Conservation (phyloP, 2,113 vertebrate species). For the Circaetus gallicus region DNA sequence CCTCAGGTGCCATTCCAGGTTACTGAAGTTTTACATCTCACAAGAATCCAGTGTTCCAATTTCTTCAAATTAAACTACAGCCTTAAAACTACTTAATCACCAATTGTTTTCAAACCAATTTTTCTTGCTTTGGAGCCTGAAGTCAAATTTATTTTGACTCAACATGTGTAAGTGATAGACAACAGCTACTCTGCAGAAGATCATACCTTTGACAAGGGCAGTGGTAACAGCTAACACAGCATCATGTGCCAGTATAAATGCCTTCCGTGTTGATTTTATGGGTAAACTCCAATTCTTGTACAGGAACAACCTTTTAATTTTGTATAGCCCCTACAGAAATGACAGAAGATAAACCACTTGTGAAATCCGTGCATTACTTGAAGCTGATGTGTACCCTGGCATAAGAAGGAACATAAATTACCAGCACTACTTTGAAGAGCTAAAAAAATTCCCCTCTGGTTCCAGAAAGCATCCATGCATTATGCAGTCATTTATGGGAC, state of each 20-base stretch:
- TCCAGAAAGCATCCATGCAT: neutral
- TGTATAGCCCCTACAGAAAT: neutral
- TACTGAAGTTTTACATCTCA: neutral
- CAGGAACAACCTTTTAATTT: neutral
- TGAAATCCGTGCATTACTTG: neutral
- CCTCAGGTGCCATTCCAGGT: neutral
- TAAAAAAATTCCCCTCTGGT: neutral
- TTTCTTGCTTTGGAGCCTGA: neutral
- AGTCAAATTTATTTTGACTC: too few relatives aligned
- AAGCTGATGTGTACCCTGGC: neutral
- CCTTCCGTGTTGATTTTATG: neutral
- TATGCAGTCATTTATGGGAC: neutral
- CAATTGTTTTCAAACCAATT: neutral
- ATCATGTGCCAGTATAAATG: fast-evolving
- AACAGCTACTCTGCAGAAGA: neutral
- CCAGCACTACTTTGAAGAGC: neutral
- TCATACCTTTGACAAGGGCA: neutral
- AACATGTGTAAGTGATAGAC: too few relatives aligned
- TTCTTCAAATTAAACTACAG: neutral
- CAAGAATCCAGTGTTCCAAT: fast-evolving
- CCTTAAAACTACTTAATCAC: neutral
- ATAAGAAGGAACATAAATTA: neutral
- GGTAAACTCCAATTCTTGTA: neutral
- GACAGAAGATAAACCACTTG: neutral
- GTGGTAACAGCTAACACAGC: neutral